Percentiles rank a stretch among this genome's conserved stretches.
Evolutionary conservation across 1,140 invertebrate genomes (phyloP).

Genomic region (Drosophila mauritiana): DNA sequence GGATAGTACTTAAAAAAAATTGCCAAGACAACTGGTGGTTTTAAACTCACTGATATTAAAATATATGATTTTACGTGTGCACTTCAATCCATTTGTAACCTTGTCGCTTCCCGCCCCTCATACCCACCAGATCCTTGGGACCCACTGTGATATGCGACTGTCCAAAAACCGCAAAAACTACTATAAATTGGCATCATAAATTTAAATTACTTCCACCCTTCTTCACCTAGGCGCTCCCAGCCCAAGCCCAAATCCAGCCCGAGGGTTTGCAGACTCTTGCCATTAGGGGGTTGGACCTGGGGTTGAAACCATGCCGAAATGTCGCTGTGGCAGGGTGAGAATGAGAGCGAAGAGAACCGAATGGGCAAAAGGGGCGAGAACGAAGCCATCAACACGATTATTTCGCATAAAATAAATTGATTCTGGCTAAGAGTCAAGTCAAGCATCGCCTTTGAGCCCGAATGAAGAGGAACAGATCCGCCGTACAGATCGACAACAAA

Average conservation of each 20-base stretch:
- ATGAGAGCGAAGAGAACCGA: conserved; percentile 38
- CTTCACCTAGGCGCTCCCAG: conserved; percentile 70
- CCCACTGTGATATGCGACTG: conserved; percentile 6
- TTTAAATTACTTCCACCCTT: conserved; percentile 84
- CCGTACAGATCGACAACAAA: conserved; percentile 30
- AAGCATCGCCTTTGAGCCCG: conserved; percentile 70
- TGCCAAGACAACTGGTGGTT: too few species aligned
- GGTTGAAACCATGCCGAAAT: conserved; percentile 61
- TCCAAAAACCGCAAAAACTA: conserved; percentile 71
- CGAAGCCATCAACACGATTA: conserved; percentile 84
- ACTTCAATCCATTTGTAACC: conserved; percentile 15
- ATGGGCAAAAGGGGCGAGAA: conserved; percentile 75
- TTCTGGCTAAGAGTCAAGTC: conserved; percentile 84
- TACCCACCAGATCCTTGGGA: neutral
- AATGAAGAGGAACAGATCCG: conserved; percentile 23
- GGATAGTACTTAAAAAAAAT: too few species aligned
- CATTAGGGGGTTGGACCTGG: conserved; percentile 56
- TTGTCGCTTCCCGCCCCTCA: conserved; percentile 3
- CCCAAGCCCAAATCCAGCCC: conserved; percentile 62
- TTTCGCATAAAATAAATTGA: conserved; percentile 85
- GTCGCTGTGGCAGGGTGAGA: conserved; percentile 31
- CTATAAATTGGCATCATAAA: conserved; percentile 83
- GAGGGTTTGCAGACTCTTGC: conserved; percentile 24
- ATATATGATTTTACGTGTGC: neutral
- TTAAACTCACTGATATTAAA: too few species aligned